These are phyloP conservation scores for Prunella fulvescens DNA, from an alignment of 2,113 vertebrate species.

Conservation along the genomic window DNA sequence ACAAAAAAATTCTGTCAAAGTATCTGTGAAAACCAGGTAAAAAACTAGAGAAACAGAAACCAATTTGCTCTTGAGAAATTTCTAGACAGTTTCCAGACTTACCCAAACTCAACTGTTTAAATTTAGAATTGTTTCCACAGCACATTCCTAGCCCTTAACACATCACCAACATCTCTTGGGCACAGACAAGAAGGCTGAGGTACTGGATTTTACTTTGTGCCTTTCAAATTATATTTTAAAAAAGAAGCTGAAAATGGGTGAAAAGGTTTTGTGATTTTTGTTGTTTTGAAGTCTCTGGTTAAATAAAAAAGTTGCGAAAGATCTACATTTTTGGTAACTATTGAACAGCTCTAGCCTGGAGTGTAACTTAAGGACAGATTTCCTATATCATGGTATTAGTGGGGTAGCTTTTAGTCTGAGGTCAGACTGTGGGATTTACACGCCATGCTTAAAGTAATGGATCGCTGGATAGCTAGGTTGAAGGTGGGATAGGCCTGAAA, in stretches of 20 bases:
- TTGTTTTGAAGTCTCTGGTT: not conserved
- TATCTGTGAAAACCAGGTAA: not conserved
- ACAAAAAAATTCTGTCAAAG: not conserved
- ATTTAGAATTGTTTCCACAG: conserved; percentile 58
- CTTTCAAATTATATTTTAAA: not conserved
- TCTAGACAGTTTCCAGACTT: conserved; percentile 51
- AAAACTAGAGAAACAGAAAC: conserved; percentile 10
- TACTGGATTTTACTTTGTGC: not conserved
- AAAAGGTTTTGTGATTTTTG: not conserved
- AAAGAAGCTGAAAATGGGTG: not conserved
- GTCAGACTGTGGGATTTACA: not conserved
- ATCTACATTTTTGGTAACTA: not conserved
- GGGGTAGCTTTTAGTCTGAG: not conserved
- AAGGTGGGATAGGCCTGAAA: not conserved
- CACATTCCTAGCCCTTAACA: conserved; percentile 50
- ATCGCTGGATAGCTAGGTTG: not conserved
- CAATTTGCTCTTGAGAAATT: not conserved
- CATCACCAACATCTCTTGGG: conserved; percentile 23
- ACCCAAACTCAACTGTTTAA: conserved; percentile 45
- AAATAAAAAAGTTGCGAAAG: not conserved
- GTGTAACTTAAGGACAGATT: not conserved
- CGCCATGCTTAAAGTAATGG: not conserved
- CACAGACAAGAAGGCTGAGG: not conserved
- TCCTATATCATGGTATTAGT: fast-evolving
- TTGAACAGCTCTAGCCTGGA: not conserved